Conservation (phyloP, 1,140 invertebrate species). For the Sinella curviseta region DNA sequence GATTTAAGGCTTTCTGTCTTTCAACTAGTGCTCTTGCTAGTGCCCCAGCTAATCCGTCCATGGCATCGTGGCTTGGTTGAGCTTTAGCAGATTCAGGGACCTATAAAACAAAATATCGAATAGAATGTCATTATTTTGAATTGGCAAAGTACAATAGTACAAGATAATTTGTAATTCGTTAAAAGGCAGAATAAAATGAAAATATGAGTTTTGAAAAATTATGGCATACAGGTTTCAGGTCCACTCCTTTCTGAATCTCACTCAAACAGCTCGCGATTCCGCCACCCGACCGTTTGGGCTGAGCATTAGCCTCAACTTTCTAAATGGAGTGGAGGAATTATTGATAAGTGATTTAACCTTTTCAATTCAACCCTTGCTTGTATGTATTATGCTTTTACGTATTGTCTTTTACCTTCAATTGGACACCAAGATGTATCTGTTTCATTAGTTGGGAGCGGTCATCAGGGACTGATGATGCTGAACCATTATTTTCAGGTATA, state of each 20-base stretch:
- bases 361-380: neutral
- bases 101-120: neutral
- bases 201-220: slow-evolving; percentile 10
- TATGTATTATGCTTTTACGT: too few species aligned
- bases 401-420: slow-evolving; percentile 60
- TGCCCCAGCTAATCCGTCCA: slow-evolving; percentile 72
- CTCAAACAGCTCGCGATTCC: slow-evolving; percentile 70
- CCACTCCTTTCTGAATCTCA: slow-evolving; percentile 76
- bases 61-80: slow-evolving; percentile 47
- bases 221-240: slow-evolving; percentile 62
- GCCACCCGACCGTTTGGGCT: slow-evolving; percentile 24
- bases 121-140: too few species aligned
- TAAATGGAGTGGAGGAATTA: slow-evolving; percentile 46
- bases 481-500: slow-evolving; percentile 3
- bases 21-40: slow-evolving; percentile 75
- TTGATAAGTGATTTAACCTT: neutral
- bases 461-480: slow-evolving; percentile 7
- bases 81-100: slow-evolving; percentile 23
- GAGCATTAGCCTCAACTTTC: slow-evolving; percentile 51
- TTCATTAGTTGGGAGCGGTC: slow-evolving; percentile 71
- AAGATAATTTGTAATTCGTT: too few species aligned
- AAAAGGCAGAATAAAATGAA: too few species aligned
- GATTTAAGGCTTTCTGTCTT: slow-evolving; percentile 68
- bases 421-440: slow-evolving; percentile 70
- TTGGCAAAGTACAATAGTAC: too few species aligned